Conservation (phyloP, 2,113 vertebrate species). For the Alligator sinensis region DNA sequence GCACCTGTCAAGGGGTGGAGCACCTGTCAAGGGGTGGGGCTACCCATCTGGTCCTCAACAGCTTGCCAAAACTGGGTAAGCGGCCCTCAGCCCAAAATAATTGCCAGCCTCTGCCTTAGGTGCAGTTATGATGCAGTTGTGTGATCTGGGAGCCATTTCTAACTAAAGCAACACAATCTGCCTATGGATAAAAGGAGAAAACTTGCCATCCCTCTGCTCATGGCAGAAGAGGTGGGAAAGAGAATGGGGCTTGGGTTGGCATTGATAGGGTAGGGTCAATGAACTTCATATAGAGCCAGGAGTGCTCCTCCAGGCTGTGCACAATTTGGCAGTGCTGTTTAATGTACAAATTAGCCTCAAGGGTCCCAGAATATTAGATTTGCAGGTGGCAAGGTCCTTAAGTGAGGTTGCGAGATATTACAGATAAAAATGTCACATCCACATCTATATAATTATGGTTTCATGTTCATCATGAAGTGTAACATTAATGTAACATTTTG, state of each 20-base stretch:
- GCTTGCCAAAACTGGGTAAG: too few species aligned
- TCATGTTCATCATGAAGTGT: conserved; percentile 23
- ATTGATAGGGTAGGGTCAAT: neutral
- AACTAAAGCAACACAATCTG: neutral
- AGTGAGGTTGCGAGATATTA: neutral
- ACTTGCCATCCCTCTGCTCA: neutral
- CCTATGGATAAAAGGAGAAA: neutral
- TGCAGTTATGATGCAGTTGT: neutral
- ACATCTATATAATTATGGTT: neutral
- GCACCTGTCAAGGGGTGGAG: too few species aligned
- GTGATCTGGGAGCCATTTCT: neutral
- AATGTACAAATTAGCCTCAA: neutral
- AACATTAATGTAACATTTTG: neutral
- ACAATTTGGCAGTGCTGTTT: neutral
- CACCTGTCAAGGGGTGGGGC: too few species aligned
- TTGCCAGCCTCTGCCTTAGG: neutral
- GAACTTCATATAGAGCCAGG: neutral
- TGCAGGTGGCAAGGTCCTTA: neutral
- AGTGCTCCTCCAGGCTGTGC: neutral
- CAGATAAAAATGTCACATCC: neutral
- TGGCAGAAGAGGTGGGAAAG: neutral
- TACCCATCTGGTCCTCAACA: too few species aligned
- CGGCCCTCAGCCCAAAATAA: too few species aligned
- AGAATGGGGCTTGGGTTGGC: neutral
- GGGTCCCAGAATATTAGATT: neutral